These are phyloP conservation scores for Allygus modestus DNA, from an alignment of 2,888 invertebrate species.

Conservation along the genomic window DNA sequence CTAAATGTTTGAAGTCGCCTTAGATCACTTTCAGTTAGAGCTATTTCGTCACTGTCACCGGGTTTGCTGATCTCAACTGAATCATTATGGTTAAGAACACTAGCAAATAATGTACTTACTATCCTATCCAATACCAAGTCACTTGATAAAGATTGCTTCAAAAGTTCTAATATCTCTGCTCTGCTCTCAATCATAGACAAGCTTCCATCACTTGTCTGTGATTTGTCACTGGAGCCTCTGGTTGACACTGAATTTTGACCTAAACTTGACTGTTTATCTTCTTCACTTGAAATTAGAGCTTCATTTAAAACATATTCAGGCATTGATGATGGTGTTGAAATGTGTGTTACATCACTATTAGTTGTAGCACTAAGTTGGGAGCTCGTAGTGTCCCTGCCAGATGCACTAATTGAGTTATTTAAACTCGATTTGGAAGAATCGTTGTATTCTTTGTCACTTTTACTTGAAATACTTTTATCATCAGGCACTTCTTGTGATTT, in stretches of 20 bases:
- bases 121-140: slow-evolving; percentile 68
- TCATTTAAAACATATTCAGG: slow-evolving; percentile 51
- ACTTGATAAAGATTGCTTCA: slow-evolving; percentile 69
- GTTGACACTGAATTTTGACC: slow-evolving; percentile 35
- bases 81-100: slow-evolving; percentile 62
- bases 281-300: slow-evolving; percentile 16
- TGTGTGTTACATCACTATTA: slow-evolving; percentile 1
- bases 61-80: slow-evolving; percentile 3
- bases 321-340: slow-evolving; percentile 25
- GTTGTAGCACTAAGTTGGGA: background rate
- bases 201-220: slow-evolving; percentile 54
- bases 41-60: slow-evolving; percentile 30
- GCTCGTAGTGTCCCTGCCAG: background rate
- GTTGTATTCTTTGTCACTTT: background rate
- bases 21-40: slow-evolving; percentile 1
- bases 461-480: slow-evolving; percentile 31
- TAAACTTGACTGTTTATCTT: slow-evolving; percentile 23
- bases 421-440: background rate
- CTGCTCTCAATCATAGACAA: slow-evolving; percentile 63
- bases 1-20: slow-evolving; percentile 28
- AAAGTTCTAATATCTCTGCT: slow-evolving; percentile 67
- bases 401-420: background rate
- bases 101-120: slow-evolving; percentile 68
- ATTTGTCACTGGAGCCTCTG: slow-evolving; percentile 49
- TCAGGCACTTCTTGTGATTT: background rate